Evolutionary conservation across 2,888 invertebrate genomes (phyloP), one percentile per base, ranked within the genome.

Genomic region (Drosophila bunnanda): DNA sequence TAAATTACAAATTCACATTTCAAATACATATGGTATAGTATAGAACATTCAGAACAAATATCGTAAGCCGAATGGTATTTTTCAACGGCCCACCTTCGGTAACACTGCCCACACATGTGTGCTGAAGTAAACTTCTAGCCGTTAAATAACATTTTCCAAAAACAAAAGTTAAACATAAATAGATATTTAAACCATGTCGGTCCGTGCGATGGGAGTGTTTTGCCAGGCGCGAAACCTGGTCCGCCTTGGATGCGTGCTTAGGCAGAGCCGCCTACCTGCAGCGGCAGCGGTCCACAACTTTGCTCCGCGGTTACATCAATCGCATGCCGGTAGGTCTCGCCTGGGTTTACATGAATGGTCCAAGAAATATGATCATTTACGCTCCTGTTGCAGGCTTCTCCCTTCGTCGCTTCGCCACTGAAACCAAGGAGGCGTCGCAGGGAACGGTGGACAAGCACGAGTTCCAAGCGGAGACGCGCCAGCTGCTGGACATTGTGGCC

Each of bases 391-490:
- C 39, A 82, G 80, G 5, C 0, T 8, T 64, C 1, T 4, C 67
- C 4, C 32, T 52, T 1, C 82, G 84, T 7, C 20, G 41, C 6
- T 65, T 70, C 12, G 44, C 84, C 6, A 84, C 87, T 1, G 87
- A 62, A 20, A 36, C 75, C 1, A 48, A 75, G 8, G 25, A 61
- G 20, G 15, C 69, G 1, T 1, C 66, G 1, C 88, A 83, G 2
- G 68, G 79, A 0, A n/a, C 32, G 6, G 75, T 82, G 20, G 95
- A 95, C 84, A 96, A 96, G 90, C 96, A 96, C 93, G 98, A 98
- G 91, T 99, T 99, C 91, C 98, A 99, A 92, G 99, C 99, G 0
- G 99, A 99, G 93, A 99, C 99, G 0, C 94, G 96, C 73, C 98
- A 98, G 96, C 92, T 99, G 43, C 93, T 99, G 54, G 98, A 99